Conservation (phyloP, 2,797 vertebrate species). For the Chaunax sp. region DNA sequence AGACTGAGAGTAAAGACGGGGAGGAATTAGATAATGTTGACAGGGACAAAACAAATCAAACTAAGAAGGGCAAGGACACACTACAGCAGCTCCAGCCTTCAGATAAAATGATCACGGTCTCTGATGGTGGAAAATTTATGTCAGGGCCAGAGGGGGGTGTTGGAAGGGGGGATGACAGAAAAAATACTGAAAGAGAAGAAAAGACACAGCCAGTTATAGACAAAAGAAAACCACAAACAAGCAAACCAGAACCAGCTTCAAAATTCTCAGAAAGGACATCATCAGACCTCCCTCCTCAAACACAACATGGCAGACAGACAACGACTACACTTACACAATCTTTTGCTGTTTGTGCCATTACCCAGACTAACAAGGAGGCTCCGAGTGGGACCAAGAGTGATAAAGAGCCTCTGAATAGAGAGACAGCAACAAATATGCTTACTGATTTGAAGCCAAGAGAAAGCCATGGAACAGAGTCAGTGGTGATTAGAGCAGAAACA, state of each 20-base stretch:
- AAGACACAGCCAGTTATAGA: slow-evolving; percentile 11
- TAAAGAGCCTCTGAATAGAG: slow-evolving; percentile 31
- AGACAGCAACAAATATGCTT: slow-evolving; percentile 18
- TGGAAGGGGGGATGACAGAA: slow-evolving; percentile 24
- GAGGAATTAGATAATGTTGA: slow-evolving; percentile 12
- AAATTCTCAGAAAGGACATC: slow-evolving; percentile 21
- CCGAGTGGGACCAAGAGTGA: slow-evolving; percentile 22
- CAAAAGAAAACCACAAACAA: slow-evolving; percentile 24
- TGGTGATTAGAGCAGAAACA: slow-evolving; percentile 27
- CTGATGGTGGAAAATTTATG: slow-evolving; percentile 6
- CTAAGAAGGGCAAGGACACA: slow-evolving; percentile 35
- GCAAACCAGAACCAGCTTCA: slow-evolving; percentile 7
- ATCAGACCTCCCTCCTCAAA: slow-evolving; percentile 20
- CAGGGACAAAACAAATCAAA: slow-evolving; percentile 21
- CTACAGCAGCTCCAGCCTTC: slow-evolving; percentile 3
- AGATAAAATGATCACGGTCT: slow-evolving; percentile 34
- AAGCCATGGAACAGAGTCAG: slow-evolving; percentile 37
- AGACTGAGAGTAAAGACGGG: slow-evolving; percentile 9
- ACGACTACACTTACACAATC: slow-evolving; percentile 27
- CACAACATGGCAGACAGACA: slow-evolving; percentile 1
- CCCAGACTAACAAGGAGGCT: slow-evolving; percentile 51
- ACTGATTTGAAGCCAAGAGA: slow-evolving; percentile 37
- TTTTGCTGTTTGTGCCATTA: slow-evolving; percentile 11
- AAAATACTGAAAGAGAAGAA: slow-evolving; percentile 23
- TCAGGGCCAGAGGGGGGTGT: slow-evolving; percentile 24